Conservation (phyloP, 2,113 vertebrate species). For the Hippocampus zosterae region DNA sequence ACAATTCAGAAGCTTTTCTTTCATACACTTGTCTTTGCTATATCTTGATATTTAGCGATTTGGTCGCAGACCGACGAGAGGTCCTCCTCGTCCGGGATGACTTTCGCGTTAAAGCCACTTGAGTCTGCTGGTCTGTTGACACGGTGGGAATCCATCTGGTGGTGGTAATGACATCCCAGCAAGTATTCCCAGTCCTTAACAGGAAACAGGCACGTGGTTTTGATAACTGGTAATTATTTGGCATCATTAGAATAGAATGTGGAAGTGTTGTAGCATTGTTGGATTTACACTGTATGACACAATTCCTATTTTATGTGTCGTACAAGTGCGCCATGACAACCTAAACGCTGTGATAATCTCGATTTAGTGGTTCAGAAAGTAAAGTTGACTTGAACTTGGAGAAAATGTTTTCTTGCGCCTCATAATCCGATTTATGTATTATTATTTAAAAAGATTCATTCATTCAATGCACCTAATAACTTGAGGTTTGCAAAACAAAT, state of each 20-base stretch:
- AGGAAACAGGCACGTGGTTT: neutral
- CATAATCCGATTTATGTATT: no score
- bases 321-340: no score
- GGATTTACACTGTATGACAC: neutral
- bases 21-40: neutral
- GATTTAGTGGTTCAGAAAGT: no score
- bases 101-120: conserved; percentile 5
- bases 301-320: no score
- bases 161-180: conserved; percentile 86
- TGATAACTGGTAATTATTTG: neutral
- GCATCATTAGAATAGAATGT: neutral
- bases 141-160: conserved; percentile 78
- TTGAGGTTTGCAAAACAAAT: no score
- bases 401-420: no score
- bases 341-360: no score
- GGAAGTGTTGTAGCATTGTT: neutral
- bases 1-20: neutral
- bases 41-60: neutral
- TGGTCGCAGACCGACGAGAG: conserved; percentile 34
- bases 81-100: conserved; percentile 53
- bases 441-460: no score
- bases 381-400: no score
- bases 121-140: conserved; percentile 55
- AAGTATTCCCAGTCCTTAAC: conserved; percentile 92
- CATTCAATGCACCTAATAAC: no score